Conservation (phyloP, 2,113 vertebrate genomes). For the Heteronetta atricapilla region DNA sequence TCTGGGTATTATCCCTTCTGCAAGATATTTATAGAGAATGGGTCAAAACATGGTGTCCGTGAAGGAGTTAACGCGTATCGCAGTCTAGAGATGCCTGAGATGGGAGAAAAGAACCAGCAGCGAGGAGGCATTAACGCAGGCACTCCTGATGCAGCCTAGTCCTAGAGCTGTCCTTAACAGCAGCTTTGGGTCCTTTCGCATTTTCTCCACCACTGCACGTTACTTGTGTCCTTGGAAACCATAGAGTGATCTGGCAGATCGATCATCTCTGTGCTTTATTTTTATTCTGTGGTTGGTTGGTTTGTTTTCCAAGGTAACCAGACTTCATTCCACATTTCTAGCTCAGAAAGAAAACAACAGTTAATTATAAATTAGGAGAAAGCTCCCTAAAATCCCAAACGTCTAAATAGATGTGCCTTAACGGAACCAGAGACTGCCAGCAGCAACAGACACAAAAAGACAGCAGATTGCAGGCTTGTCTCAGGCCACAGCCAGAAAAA, state of each 20-base stretch:
- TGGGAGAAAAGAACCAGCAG: neutral
- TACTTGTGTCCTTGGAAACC: constrained; percentile 9
- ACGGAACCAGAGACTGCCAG: neutral
- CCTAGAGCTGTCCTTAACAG: neutral
- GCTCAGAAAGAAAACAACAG: neutral
- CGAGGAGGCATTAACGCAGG: neutral
- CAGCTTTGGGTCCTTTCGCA: neutral
- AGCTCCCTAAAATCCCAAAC: neutral
- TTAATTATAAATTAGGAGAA: neutral
- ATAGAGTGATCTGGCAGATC: constrained; percentile 29
- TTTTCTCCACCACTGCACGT: neutral
- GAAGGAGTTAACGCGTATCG: neutral
- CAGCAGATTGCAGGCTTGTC: neutral
- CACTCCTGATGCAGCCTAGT: neutral
- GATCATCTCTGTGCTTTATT: neutral
- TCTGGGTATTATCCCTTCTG: neutral
- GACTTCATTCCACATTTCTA: neutral
- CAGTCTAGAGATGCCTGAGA: neutral
- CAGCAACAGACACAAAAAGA: neutral
- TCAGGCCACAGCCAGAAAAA: constrained; percentile 5
- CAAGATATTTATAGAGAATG: neutral
- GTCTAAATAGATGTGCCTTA: neutral
- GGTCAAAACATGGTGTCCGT: neutral
- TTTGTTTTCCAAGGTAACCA: neutral
- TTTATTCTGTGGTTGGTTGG: neutral